These are phyloP conservation scores for Rhopalosiphum maidis DNA, from an alignment of 1,140 invertebrate genomes.

Conservation along the genomic window DNA sequence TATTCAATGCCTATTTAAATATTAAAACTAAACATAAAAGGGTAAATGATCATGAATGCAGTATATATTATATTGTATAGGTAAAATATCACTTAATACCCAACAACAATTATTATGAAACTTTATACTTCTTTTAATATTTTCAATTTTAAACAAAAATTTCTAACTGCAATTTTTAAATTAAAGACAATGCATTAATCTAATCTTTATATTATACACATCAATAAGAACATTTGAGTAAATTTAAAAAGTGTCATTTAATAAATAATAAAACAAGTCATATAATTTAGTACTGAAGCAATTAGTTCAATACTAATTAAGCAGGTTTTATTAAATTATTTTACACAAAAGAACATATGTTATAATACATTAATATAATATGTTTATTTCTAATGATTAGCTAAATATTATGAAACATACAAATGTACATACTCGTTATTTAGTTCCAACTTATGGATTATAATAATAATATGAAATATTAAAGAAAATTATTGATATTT, in stretches of 20 bases:
- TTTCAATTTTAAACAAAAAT: not conserved
- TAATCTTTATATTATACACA: not conserved
- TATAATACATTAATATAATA: constrained; percentile 26
- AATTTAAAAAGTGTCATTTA: not conserved
- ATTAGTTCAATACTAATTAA: constrained; percentile 39
- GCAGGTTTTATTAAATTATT: constrained; percentile 29
- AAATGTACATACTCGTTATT: not conserved
- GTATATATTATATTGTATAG: not conserved
- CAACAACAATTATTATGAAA: not conserved
- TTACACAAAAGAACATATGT: constrained; percentile 25
- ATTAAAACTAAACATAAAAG: not conserved
- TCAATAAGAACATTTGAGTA: not conserved
- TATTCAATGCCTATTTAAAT: not conserved
- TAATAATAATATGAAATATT: not conserved
- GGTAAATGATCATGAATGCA: not conserved
- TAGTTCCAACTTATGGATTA: not conserved
- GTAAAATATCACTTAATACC: constrained; percentile 1
- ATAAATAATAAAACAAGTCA: constrained; percentile 12
- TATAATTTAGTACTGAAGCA: not conserved
- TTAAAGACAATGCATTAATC: not conserved
- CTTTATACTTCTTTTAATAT: not conserved
- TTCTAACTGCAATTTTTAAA: not conserved
- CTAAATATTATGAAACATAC: not conserved
- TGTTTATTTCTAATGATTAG: not conserved
- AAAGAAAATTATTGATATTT: not conserved